phyloP scores from a whole-genome alignment of 2,113 vertebrate genomes.

The Aythya baeri region DNA sequence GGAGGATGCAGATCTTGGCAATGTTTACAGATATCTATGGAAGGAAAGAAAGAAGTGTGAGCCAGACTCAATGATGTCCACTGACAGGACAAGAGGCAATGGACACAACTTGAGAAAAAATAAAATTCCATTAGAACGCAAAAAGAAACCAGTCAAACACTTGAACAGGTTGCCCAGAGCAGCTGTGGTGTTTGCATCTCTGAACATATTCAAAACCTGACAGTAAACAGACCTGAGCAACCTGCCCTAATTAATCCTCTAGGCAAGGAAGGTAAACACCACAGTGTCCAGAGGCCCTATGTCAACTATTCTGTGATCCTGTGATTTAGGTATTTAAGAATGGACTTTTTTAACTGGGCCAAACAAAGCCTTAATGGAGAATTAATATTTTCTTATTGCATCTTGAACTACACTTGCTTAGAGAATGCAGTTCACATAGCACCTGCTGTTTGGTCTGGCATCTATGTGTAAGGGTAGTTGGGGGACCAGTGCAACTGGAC shows the following conservation, averaged over 20 bases:
- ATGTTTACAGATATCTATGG: too few species aligned
- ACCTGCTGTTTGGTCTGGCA: background rate
- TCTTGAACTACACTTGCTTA: background rate
- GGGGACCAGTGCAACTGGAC: too few species aligned
- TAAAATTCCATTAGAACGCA: background rate
- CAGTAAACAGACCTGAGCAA: background rate
- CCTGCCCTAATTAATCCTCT: background rate
- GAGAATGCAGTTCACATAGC: background rate
- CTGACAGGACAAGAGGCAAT: background rate
- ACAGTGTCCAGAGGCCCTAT: background rate
- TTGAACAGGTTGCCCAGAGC: background rate
- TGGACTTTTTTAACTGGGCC: background rate
- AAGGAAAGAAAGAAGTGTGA: background rate
- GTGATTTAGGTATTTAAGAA: background rate
- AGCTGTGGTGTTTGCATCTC: background rate
- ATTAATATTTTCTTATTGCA: background rate
- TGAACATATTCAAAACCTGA: background rate
- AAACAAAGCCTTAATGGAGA: background rate
- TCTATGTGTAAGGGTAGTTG: background rate
- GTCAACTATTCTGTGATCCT: fast-evolving
- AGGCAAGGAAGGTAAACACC: background rate
- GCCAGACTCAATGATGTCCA: background rate
- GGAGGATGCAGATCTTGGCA: too few species aligned
- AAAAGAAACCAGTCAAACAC: background rate
- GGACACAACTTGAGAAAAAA: background rate